These are phyloP conservation scores for Pteria penguin DNA, from an alignment of 2,888 invertebrate genomes.

Conservation along the genomic window DNA sequence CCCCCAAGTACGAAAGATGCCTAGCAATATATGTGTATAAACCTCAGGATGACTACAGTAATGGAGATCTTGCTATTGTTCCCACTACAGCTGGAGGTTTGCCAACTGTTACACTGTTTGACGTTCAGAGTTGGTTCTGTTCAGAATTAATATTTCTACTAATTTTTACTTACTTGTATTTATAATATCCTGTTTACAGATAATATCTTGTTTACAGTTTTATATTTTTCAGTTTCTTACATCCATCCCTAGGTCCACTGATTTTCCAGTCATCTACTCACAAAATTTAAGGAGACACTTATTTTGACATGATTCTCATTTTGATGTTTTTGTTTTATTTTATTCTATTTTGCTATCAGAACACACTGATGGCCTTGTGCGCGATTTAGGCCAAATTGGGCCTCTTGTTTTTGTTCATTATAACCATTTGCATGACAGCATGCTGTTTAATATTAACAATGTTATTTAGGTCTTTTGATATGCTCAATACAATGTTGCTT, in stretches of 20 bases:
- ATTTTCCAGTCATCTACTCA: not conserved
- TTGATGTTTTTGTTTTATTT: too few relatives aligned
- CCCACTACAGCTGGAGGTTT: not conserved
- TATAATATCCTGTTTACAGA: not conserved
- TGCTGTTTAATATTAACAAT: not conserved
- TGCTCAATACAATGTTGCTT: not conserved
- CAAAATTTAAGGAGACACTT: not conserved
- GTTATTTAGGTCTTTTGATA: not conserved
- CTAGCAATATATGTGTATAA: constrained; percentile 17
- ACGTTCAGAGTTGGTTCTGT: not conserved
- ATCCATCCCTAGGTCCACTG: not conserved
- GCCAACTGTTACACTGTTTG: not conserved
- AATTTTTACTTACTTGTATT: not conserved
- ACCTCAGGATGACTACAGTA: not conserved
- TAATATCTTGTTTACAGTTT: not conserved
- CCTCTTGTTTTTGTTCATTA: not conserved
- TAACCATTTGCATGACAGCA: not conserved
- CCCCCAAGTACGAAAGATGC: constrained; percentile 26
- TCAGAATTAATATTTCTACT: not conserved
- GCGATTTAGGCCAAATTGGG: too few relatives aligned
- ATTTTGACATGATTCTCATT: not conserved
- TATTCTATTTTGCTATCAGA: not conserved
- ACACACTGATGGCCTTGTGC: not conserved
- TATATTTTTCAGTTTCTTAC: not conserved
- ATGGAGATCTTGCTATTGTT: constrained; percentile 2